A percentile compares a stretch with the other conserved stretches of the same genome.
phyloP scores from a whole-genome alignment of 2,113 vertebrate genomes.

The Machaerirhynchus nigripectus region DNA sequence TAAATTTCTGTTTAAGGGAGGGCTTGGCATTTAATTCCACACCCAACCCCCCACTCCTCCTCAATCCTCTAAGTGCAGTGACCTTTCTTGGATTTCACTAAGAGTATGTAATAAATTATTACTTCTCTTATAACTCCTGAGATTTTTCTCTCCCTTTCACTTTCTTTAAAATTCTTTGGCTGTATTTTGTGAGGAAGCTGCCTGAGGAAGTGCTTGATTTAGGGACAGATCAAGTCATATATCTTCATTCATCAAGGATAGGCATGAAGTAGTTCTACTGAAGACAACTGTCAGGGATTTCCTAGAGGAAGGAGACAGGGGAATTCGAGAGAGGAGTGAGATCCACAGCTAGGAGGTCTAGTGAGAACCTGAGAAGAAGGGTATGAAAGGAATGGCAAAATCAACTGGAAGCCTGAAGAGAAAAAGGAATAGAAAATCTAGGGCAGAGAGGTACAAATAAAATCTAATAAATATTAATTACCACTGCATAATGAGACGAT shows the following conservation, averaged over 20 bases:
- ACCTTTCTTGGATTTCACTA: background rate
- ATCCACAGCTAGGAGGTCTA: background rate
- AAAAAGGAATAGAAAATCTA: background rate
- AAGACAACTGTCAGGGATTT: background rate
- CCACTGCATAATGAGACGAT: background rate
- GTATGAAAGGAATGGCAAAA: background rate
- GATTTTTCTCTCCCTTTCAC: background rate
- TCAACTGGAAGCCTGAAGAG: background rate
- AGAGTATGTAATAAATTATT: background rate
- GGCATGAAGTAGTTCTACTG: background rate
- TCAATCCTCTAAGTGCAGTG: background rate
- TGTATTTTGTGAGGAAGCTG: background rate
- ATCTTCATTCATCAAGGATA: background rate
- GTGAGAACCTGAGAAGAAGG: background rate
- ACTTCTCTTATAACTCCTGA: background rate
- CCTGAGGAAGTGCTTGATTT: background rate
- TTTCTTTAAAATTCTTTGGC: background rate
- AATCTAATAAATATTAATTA: background rate
- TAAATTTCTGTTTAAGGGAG: background rate
- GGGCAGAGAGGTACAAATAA: background rate
- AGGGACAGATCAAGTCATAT: background rate
- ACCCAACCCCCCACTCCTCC: background rate
- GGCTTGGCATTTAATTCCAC: background rate
- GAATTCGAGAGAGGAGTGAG: background rate
- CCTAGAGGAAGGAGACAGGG: background rate